Conservation (phyloP, 2,888 invertebrate genomes). For the Cyrtodaria siliqua region DNA sequence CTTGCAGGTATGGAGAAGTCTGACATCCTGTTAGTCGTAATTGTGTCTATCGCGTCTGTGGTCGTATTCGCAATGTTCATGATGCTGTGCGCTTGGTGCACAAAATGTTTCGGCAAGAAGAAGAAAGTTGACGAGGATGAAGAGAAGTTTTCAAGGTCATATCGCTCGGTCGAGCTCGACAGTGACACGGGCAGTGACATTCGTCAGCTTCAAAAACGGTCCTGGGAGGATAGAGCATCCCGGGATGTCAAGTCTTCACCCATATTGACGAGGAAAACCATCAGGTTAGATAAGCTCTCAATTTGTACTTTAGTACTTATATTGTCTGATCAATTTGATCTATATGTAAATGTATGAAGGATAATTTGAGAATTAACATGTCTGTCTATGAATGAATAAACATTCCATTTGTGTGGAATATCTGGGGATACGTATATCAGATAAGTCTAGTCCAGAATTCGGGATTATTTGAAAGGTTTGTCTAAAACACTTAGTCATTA, state of each 20-base stretch:
- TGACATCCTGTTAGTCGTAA: constrained; percentile 28
- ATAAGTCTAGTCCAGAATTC: too few species aligned
- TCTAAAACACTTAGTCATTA: too few species aligned
- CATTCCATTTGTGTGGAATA: too few species aligned
- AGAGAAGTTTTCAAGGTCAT: constrained; percentile 32
- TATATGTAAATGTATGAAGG: too few species aligned
- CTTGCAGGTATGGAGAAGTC: constrained; percentile 55
- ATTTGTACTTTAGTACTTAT: too few species aligned
- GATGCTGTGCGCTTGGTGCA: constrained; percentile 57
- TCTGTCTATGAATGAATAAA: too few species aligned
- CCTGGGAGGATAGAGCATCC: constrained; percentile 37
- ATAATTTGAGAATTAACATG: too few species aligned
- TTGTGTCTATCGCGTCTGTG: constrained; percentile 43
- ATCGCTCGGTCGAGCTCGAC: constrained; percentile 45
- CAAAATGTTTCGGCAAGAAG: constrained; percentile 40
- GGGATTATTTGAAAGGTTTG: too few species aligned
- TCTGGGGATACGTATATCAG: too few species aligned
- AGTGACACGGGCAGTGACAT: constrained; percentile 39
- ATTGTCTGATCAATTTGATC: too few species aligned
- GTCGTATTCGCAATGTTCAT: constrained; percentile 32
- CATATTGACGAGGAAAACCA: constrained; percentile 48
- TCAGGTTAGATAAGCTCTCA: constrained; percentile 57
- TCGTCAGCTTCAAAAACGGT: constrained; percentile 45
- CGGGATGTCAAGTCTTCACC: constrained; percentile 31
- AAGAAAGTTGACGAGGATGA: constrained; percentile 38